phyloP scores from a whole-genome alignment of 2,888 invertebrate genomes.

The Rhimphoctona megacephalus region DNA sequence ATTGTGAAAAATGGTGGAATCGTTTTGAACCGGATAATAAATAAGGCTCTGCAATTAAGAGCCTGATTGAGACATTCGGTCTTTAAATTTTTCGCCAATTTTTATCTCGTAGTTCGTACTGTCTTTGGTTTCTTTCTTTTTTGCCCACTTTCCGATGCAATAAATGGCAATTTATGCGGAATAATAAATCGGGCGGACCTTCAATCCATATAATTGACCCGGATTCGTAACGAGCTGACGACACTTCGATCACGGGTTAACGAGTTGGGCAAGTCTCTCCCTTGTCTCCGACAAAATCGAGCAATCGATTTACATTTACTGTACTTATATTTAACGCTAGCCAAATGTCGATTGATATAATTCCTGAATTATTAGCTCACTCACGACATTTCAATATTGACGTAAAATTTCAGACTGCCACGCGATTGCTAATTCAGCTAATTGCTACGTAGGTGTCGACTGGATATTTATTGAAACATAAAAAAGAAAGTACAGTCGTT shows the following conservation, averaged over 20 bases:
- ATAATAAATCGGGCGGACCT: slow-evolving; percentile 59
- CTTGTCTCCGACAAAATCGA: neutral
- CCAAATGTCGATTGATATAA: slow-evolving; percentile 47
- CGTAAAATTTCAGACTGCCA: neutral
- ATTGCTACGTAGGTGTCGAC: slow-evolving; percentile 28
- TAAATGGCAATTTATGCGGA: slow-evolving; percentile 21
- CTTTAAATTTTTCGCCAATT: neutral
- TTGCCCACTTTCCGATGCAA: slow-evolving; percentile 7
- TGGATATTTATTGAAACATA: neutral
- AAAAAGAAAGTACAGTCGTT: slow-evolving; percentile 4
- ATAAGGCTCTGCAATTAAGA: neutral
- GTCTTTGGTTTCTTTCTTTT: slow-evolving; percentile 11
- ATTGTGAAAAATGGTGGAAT: neutral
- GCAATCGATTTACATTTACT: slow-evolving; percentile 30
- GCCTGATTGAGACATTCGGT: neutral
- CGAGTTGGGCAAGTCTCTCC: slow-evolving; percentile 5
- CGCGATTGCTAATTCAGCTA: slow-evolving; percentile 19
- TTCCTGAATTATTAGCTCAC: slow-evolving; percentile 39
- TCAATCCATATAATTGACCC: slow-evolving; percentile 77
- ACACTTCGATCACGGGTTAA: slow-evolving; percentile 21
- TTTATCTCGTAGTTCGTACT: neutral
- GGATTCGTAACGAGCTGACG: slow-evolving; percentile 74
- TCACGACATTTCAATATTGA: slow-evolving; percentile 47
- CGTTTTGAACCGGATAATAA: neutral
- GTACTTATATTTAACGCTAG: neutral